Base-by-base conservation (phyloP, 2,888 invertebrate species). In the Hydropsyche betteni region DNA sequence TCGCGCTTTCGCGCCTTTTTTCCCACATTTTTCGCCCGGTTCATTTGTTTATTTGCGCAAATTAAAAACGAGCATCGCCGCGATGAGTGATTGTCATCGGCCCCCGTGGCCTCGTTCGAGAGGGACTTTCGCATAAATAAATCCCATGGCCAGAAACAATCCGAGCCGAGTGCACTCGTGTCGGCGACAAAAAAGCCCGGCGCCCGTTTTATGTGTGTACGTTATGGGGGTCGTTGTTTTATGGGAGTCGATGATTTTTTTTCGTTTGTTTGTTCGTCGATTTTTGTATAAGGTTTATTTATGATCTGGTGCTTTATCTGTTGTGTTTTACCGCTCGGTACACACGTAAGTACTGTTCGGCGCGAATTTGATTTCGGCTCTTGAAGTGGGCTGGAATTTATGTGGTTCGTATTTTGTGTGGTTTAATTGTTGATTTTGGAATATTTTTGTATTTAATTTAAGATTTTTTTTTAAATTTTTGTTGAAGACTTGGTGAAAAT, bases 181-280 rank as follows among this genome's bases (percentile, higher is more conserved):
- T 24, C 38, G 51, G 55, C 72, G 72, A 72, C 72, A 72, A 72
- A 70, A 72, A 72, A 12, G 34, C 69, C 38, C 52, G 24, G 38
- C 33, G 70, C 6, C 51, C 52, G 34, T 55, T 55, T 55, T 55
- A n/a, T 16, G 6, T 64, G n/a, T 64, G 34, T 36, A 34, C 36
- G 58, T 33, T 55, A 36, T 38, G 36, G 72, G 33, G 69, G 72
- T 34, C 74, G 76, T 77, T 74, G 76, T 77, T 79, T 79, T 77
- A 79, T 75, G 79, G 72, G 38, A 72, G 74, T 36, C 75, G 76
- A 79, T 79, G 79, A 79, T 77, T 79, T 79, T 77, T 33, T 44
- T 24, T 24, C n/a, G n/a, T n/a, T 24, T 24, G 24, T 24, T 24
- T 24, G 24, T 24, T 24, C 24, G 24, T 24, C 24, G 24, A 24